Evolutionary conservation across 2,888 invertebrate species (phyloP), one percentile per base, ranked within the genome.

Genomic region (Rotaria magnacalcarata): DNA sequence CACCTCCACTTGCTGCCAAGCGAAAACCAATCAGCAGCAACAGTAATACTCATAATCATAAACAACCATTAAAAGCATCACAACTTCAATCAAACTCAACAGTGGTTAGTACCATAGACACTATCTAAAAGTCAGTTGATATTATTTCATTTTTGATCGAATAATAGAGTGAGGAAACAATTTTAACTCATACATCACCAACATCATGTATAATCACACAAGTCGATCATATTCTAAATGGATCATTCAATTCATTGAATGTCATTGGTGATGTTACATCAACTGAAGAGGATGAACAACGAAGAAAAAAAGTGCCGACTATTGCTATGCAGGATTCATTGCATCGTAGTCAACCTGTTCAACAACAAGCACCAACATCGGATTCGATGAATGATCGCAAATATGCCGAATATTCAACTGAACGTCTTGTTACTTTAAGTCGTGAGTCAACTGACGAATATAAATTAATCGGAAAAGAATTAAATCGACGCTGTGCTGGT

Each of bases 401-500:
- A 41, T 34, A 67, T 80, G 8, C 43, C 24, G 80, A 80, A 80
- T 80, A 47, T 80, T 8, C 47, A 47, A 80, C 24, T 47, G 80
- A 80, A 47, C 43, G 47, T 47, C 80, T 80, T 5, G 1, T 80
- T 47, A 24, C 8, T n/a, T 47, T 80, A 47, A 80, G 80, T 80
- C 80, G n/a, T n/a, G 80, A 47, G 47, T 47, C 47, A 47, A 24
- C 47, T 5, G 80, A 80, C 47, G 80, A 80, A 24, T 80, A 47
- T 47, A 80, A 80, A 80, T 10, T 8, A 24, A 80, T 80, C 47
- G 47, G 24, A 24, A 80, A 80, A 47, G 80, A 80, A 47, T 47
- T 80, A n/a, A 80, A 47, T 80, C 80, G 80, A 11, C 80, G 80
- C 2, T 80, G 80, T 80, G 80, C 47, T 47, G 80, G 80, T 5